Conservation (phyloP, 2,113 vertebrate species). For the Ardeotis arabs region DNA sequence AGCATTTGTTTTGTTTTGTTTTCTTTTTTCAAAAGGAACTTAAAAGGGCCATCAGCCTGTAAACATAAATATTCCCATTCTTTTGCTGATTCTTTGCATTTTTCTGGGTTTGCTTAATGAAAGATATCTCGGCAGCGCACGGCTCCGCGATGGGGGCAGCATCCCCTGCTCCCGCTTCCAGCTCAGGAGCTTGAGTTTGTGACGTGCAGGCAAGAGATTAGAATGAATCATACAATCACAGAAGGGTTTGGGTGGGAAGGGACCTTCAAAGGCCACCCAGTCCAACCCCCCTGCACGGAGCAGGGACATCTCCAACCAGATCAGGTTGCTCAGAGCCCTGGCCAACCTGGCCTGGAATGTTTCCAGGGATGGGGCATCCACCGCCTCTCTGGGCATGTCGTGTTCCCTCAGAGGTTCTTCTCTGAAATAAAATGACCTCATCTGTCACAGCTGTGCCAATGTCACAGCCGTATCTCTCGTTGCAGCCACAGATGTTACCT, state of each 20-base stretch:
- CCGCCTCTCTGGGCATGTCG: no score
- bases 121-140: background rate
- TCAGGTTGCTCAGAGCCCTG: no score
- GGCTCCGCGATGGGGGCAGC: background rate
- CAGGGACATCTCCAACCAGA: no score
- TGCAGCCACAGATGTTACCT: background rate
- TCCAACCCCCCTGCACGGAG: no score
- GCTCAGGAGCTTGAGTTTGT: background rate
- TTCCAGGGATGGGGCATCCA: no score
- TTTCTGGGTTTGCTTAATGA: conserved; percentile 10
- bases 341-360: no score
- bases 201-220: background rate
- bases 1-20: conserved; percentile 25
- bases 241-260: no score
- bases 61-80: conserved; percentile 63
- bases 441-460: background rate
- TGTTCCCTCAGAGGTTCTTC: background rate
- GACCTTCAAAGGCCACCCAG: no score
- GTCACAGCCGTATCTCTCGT: background rate
- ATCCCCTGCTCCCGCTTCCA: background rate
- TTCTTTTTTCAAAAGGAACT: conserved; percentile 5
- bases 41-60: background rate
- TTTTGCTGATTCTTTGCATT: conserved; percentile 34
- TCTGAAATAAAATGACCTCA: background rate
- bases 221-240: no score